A percentile compares a stretch with the other conserved stretches of the same genome.
Conservation (phyloP, 2,113 vertebrate genomes). For the Rousettus leschenaultii region DNA sequence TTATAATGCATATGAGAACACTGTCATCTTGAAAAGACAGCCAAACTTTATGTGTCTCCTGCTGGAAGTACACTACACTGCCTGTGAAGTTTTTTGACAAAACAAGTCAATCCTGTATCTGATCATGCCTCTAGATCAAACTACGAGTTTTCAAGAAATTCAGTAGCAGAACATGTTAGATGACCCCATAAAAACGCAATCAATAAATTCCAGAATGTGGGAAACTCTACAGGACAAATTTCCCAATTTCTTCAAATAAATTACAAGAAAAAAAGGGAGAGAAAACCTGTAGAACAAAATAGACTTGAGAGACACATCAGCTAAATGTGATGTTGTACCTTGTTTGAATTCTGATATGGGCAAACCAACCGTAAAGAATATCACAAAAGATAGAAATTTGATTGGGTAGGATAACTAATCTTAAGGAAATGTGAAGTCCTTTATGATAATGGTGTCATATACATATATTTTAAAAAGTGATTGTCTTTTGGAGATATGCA, state of each 20-base stretch:
- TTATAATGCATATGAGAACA: not conserved
- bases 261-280: not conserved
- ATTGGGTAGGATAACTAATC: not conserved
- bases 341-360: not conserved
- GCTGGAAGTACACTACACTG: not conserved
- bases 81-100: not conserved
- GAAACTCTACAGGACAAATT: not conserved
- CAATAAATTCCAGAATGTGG: not conserved
- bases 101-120: not conserved
- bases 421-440: not conserved
- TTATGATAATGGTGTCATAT: not conserved
- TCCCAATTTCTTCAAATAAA: not conserved
- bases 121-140: not conserved
- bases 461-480: not conserved
- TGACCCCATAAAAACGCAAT: not conserved
- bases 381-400: not conserved
- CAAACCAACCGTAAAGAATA: not conserved
- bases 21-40: not conserved
- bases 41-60: not conserved
- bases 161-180: not conserved
- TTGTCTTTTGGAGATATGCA: not conserved
- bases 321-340: not conserved
- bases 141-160: not conserved
- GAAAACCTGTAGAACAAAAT: not conserved
- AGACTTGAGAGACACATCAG: not conserved